Base-by-base conservation (phyloP, 2,888 invertebrate genomes). In the Pinctada fucata region DNA sequence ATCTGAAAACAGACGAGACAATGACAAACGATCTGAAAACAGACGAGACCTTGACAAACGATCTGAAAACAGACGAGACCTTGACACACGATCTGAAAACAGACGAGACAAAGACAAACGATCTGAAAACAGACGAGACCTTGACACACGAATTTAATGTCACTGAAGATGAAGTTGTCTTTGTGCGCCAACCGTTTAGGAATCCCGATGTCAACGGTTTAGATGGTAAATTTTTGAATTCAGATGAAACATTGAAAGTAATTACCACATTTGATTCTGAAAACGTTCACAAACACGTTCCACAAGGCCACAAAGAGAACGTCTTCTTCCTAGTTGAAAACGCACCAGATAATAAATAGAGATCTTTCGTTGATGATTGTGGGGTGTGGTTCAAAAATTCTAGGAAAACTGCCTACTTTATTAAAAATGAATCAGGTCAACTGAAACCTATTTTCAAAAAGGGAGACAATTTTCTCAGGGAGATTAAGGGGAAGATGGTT, bases 401-500 rank as follows among this genome's bases (percentile, higher is more conserved):
- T 50, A 48, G 70, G 31, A 71, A 76, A 70, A 76, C 70, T 10
- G 58, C 47, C 16, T 68, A 76, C 58, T 76, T 65, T 70, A 2
- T 71, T 63, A 64, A 50, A 16, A 49, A 63, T 31, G 31, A n/a
- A n/a, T n/a, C n/a, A n/a, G n/a, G n/a, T n/a, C n/a, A n/a, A n/a
- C n/a, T n/a, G n/a, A n/a, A 71, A 65, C 63, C 63, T 49, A 67
- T 76, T 45, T 64, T 70, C 64, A 76, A 76, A 63, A 76, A 65
- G 16, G 48, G 50, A 49, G 31, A 31, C 31, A n/a, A 52, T 63
- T 70, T 48, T 70, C 71, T 51, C 49, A 70, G 50, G 51, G 71
- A 48, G 13, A 48, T 47, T 50, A 70, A 71, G 45, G 16, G 31
- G 13, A 16, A 5, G 10, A 3, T 51, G 48, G 72, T 72, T 31